Conservation (phyloP, 2,797 vertebrate species). For the Sphenopsis melanotis region DNA sequence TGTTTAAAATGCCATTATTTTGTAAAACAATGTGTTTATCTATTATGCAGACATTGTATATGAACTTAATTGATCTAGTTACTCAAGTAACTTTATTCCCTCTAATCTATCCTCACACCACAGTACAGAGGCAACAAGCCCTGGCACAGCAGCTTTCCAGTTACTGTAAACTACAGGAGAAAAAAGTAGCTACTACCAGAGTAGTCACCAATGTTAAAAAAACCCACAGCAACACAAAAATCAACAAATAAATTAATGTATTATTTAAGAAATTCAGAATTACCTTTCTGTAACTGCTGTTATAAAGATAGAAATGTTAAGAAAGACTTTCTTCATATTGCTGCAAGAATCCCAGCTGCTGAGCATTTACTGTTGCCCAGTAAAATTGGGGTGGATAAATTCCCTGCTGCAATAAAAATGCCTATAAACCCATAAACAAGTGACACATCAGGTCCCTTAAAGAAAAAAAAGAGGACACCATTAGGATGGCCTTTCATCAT, state of each 20-base stretch:
- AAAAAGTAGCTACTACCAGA: neutral
- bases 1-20: conserved; percentile 7
- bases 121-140: neutral
- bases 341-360: conserved; percentile 23
- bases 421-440: conserved; percentile 15
- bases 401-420: conserved; percentile 25
- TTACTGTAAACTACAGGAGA: neutral
- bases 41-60: neutral
- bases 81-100: neutral
- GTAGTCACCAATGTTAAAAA: neutral
- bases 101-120: neutral
- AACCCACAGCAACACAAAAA: neutral
- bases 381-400: conserved; percentile 18
- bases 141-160: neutral
- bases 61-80: neutral
- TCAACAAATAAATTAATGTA: neutral
- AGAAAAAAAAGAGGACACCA: neutral
- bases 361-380: neutral
- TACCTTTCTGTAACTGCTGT: neutral
- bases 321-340: conserved; percentile 9
- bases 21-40: neutral
- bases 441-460: neutral
- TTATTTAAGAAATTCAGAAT: neutral
- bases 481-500: neutral
- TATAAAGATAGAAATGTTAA: neutral